These are phyloP conservation scores for Hipposideros armiger DNA, from an alignment of 2,113 vertebrate genomes.

Conservation along the genomic window DNA sequence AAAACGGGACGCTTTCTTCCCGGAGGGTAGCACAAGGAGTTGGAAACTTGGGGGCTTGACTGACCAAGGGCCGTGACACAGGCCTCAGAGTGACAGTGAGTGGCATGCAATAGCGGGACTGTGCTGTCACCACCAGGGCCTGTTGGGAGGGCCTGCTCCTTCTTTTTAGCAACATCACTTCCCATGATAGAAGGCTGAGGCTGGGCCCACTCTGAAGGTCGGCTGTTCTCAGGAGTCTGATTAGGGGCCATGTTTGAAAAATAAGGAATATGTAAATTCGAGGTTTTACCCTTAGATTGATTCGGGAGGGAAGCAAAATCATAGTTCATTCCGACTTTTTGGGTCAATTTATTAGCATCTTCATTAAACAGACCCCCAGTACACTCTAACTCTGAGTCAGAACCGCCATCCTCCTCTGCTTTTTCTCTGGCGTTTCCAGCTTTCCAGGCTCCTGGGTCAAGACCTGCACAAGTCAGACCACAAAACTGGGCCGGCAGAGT, in stretches of 20 bases:
- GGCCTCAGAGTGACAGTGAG: neutral
- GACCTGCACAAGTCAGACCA: neutral
- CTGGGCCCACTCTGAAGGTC: neutral
- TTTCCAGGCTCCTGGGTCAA: neutral
- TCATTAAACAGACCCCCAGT: neutral
- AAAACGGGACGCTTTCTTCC: slow-evolving; percentile 12
- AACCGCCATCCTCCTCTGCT: neutral
- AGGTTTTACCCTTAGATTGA: slow-evolving; percentile 24
- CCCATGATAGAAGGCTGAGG: neutral
- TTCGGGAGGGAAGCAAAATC: neutral
- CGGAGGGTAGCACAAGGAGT: neutral
- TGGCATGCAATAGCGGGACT: neutral
- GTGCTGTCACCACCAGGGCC: neutral
- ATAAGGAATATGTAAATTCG: slow-evolving; percentile 1
- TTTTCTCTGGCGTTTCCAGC: neutral
- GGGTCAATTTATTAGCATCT: neutral
- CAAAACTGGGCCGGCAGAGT: slow-evolving; percentile 20
- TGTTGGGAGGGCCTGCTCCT: slow-evolving; percentile 4
- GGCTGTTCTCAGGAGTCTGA: neutral
- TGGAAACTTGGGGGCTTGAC: slow-evolving; percentile 39
- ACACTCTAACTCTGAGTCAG: neutral
- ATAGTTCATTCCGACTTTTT: neutral
- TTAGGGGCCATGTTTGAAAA: neutral
- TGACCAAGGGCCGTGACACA: neutral
- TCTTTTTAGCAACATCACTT: neutral